Percentiles rank a stretch among this genome's conserved stretches.
phyloP scores from a whole-genome alignment of 2,113 vertebrate species.

The Siphamia tubifer region DNA sequence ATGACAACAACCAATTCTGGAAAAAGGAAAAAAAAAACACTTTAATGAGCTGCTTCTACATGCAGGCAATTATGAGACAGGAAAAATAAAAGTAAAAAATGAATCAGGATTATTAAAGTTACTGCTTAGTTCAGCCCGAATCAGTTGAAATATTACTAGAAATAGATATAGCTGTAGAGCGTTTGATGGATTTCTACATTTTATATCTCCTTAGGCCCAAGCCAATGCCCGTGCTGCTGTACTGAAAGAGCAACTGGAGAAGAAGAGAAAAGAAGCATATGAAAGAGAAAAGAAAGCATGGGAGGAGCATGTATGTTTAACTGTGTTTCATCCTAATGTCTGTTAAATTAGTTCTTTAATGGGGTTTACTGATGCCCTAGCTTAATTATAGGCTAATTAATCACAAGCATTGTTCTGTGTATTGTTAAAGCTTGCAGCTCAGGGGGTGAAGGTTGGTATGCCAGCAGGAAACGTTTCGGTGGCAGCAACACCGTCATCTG shows the following conservation, averaged over 20 bases:
- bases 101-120: no score
- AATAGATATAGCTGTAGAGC: no score
- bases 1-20: no score
- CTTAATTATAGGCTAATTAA: slow-evolving; percentile 6
- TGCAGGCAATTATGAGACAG: no score
- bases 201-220: slow-evolving; percentile 80
- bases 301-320: slow-evolving; percentile 91
- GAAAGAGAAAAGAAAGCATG: slow-evolving; percentile 92
- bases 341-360: not conserved
- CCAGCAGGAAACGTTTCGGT: slow-evolving; percentile 40
- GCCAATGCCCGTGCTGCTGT: slow-evolving; percentile 88
- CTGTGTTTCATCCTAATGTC: not conserved
- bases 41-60: no score
- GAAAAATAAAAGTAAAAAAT: no score
- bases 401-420: not conserved
- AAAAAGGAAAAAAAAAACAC: no score
- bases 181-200: not conserved
- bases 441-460: slow-evolving; percentile 79
- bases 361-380: not conserved
- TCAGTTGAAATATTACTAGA: no score
- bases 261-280: slow-evolving; percentile 90
- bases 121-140: no score
- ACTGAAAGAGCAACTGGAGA: slow-evolving; percentile 92
- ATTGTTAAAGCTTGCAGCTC: slow-evolving; percentile 81
- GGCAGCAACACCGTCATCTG: slow-evolving; percentile 29